Conservation (phyloP, 1,140 invertebrate genomes). For the Streblospio benedicti region DNA sequence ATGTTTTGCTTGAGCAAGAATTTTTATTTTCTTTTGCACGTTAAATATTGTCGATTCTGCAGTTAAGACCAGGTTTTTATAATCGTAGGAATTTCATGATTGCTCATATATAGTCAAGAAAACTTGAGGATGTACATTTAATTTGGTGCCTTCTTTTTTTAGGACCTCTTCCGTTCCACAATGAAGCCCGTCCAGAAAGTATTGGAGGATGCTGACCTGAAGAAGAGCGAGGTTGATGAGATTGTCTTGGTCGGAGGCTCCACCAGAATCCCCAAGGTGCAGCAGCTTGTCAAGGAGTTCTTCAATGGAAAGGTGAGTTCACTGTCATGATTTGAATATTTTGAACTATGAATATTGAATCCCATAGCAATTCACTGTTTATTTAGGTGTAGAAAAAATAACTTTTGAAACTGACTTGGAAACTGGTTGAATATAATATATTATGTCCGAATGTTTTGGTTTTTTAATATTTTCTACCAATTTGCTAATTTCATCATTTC, state of each 20-base stretch:
- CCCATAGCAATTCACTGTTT: no score
- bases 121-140: no score
- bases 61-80: background rate
- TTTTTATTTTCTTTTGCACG: background rate
- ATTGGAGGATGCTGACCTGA: constrained; percentile 95
- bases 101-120: no score
- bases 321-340: no score
- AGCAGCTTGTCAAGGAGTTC: constrained; percentile 97
- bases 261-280: constrained; percentile 97
- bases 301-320: constrained; percentile 75
- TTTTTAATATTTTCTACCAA: no score
- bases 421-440: no score
- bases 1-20: background rate
- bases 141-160: constrained; percentile 25
- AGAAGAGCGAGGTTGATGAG: constrained; percentile 97
- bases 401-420: no score
- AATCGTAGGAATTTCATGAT: no score
- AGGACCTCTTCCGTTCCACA: constrained; percentile 92
- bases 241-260: constrained; percentile 98
- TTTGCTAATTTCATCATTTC: no score
- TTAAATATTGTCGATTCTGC: background rate
- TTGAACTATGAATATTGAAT: no score
- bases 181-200: constrained; percentile 78
- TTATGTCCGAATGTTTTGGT: no score
- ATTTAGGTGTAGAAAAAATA: no score